Evolutionary conservation across 92 coral and sea anemone genomes (phyloP).

Genomic region (Porites evermanni): DNA sequence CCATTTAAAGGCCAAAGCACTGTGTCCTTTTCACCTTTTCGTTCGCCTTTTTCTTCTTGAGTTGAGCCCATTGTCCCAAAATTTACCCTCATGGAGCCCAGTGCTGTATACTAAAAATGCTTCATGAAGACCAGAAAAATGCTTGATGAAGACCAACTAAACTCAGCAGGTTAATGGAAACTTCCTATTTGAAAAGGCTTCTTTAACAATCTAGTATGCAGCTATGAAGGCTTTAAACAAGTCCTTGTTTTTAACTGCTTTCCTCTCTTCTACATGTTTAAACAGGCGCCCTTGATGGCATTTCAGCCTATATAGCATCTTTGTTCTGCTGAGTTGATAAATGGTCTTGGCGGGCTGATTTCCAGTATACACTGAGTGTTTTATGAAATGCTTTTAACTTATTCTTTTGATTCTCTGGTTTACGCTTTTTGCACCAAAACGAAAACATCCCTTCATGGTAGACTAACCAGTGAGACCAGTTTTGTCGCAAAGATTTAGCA

Average conservation of each 20-base stretch:
- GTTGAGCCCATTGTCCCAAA: slow-evolving; percentile 47
- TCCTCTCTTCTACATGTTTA: slow-evolving; percentile 40
- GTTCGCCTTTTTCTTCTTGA: slow-evolving; percentile 23
- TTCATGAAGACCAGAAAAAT: slow-evolving; percentile 18
- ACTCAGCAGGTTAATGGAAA: slow-evolving; percentile 37
- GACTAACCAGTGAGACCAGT: slow-evolving; percentile 50
- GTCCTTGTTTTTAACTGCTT: slow-evolving; percentile 42
- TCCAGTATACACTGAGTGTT: slow-evolving; percentile 46
- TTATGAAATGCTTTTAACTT: slow-evolving; percentile 49
- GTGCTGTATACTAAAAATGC: slow-evolving; percentile 56
- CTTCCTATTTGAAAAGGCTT: slow-evolving; percentile 47
- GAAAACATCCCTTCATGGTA: slow-evolving; percentile 57
- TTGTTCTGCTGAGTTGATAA: slow-evolving; percentile 46
- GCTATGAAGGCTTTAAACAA: slow-evolving; percentile 49
- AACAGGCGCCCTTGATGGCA: slow-evolving; percentile 34
- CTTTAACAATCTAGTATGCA: slow-evolving; percentile 56
- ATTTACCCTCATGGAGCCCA: slow-evolving; percentile 50
- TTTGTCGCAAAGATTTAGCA: slow-evolving; percentile 27
- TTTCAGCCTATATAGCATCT: slow-evolving; percentile 57
- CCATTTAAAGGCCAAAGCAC: slow-evolving; percentile 44
- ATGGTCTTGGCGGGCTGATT: slow-evolving; percentile 41
- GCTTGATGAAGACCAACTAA: slow-evolving; percentile 43
- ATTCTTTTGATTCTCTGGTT: slow-evolving; percentile 45
- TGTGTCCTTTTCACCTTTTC: slow-evolving; percentile 47
- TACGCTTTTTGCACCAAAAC: slow-evolving; percentile 47